These are phyloP conservation scores for Melinaea marsaeus DNA, from an alignment of 2,888 invertebrate species.

Conservation along the genomic window DNA sequence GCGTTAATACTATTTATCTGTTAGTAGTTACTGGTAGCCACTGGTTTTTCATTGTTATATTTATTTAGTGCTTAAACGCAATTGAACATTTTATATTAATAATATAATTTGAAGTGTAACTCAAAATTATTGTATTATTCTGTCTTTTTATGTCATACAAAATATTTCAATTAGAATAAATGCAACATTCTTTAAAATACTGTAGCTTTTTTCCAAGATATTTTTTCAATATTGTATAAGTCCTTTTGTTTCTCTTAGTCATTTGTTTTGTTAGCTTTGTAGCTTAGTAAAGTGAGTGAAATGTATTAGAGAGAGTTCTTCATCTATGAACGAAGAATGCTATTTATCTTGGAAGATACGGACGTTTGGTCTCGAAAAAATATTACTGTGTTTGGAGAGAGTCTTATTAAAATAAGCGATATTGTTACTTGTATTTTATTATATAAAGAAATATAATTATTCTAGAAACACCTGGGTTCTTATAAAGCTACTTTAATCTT, in stretches of 20 bases:
- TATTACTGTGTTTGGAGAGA: slow-evolving; percentile 4
- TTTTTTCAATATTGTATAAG: not conserved
- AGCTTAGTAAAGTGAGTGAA: slow-evolving; percentile 12
- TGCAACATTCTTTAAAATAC: too few relatives aligned
- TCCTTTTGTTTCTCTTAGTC: not conserved
- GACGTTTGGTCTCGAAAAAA: slow-evolving; percentile 5
- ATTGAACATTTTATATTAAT: too few relatives aligned
- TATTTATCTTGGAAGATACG: slow-evolving; percentile 10
- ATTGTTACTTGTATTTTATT: not conserved
- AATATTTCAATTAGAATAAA: too few relatives aligned
- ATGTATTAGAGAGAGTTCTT: slow-evolving; percentile 17
- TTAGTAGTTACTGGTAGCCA: not conserved
- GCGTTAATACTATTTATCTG: not conserved
- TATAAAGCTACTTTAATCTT: not conserved
- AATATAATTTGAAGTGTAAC: too few relatives aligned
- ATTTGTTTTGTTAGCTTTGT: slow-evolving; percentile 18
- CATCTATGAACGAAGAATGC: slow-evolving; percentile 2
- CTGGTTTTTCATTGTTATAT: not conserved
- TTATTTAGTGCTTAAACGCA: not conserved
- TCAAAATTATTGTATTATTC: too few relatives aligned
- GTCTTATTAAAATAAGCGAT: slow-evolving; percentile 3
- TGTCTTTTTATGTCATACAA: too few relatives aligned
- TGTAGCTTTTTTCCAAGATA: not conserved
- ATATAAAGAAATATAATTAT: not conserved
- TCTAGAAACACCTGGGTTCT: not conserved